Evolutionary conservation across 1,140 invertebrate species (phyloP).

Genomic region (Drosophila navojoa): DNA sequence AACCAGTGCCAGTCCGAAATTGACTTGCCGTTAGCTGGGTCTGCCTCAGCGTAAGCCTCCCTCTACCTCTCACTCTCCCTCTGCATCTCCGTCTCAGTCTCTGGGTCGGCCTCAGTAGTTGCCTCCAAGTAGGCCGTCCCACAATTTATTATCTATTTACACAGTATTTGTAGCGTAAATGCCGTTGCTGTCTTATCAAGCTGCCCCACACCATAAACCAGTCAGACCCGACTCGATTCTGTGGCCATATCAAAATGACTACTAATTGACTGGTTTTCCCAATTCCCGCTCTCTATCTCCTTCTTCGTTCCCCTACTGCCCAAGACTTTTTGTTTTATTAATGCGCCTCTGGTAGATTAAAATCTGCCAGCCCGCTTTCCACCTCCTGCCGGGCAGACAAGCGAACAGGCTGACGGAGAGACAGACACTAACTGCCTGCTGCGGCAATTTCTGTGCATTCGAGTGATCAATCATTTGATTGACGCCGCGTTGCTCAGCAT

Average conservation of each 20-base stretch:
- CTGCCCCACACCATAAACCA: not conserved
- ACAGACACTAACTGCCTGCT: not conserved
- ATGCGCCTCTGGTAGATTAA: conserved; percentile 65
- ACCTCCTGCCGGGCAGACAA: not conserved
- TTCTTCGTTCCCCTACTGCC: conserved; percentile 13
- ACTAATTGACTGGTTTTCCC: conserved; percentile 73
- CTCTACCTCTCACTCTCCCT: not conserved
- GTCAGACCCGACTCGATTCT: conserved; percentile 11
- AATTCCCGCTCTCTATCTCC: not conserved
- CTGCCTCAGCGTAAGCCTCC: not conserved
- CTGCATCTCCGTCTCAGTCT: not conserved
- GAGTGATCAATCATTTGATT: conserved; percentile 78
- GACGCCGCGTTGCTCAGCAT: conserved; percentile 56
- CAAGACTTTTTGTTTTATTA: conserved; percentile 70
- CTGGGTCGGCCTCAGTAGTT: conserved; percentile 5
- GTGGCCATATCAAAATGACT: conserved; percentile 66
- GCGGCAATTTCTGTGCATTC: conserved; percentile 39
- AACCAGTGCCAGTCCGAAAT: conserved; percentile 42
- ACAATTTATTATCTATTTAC: conserved; percentile 75
- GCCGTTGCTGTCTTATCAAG: conserved; percentile 42
- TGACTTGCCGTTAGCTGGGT: conserved; percentile 25
- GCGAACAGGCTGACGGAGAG: too few relatives aligned
- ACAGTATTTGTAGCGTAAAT: conserved; percentile 71
- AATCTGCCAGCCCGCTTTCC: conserved; percentile 46
- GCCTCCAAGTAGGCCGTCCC: conserved; percentile 15